phyloP scores from a whole-genome alignment of 2,888 invertebrate genomes.

The Idaea biselata region DNA sequence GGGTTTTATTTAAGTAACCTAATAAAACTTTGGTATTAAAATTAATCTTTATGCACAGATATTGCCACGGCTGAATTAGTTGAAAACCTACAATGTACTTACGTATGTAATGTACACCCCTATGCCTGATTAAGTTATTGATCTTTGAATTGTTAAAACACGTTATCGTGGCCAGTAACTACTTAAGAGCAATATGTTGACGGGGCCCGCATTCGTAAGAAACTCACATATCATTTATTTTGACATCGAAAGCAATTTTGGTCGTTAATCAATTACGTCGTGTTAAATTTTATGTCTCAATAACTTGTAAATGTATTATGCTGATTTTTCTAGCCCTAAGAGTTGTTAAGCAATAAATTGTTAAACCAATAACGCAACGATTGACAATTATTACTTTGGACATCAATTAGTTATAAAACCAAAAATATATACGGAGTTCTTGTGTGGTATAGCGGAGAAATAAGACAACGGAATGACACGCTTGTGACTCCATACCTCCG shows the following conservation, averaged over 20 bases:
- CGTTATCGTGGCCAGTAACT: conserved; percentile 37
- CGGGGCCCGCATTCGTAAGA: conserved; percentile 67
- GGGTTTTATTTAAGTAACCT: too few species aligned
- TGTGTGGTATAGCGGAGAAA: neutral
- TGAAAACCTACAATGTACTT: neutral
- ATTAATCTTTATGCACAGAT: too few species aligned
- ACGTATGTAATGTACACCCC: conserved; percentile 50
- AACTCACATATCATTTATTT: conserved; percentile 73
- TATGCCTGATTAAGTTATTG: conserved; percentile 53
- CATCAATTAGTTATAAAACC: neutral
- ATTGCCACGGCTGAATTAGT: too few species aligned
- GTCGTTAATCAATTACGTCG: conserved; percentile 63
- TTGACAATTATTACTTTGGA: conserved; percentile 3
- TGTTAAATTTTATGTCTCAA: conserved; percentile 66
- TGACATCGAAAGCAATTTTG: conserved; percentile 63
- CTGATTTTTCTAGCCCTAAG: neutral
- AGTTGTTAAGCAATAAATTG: conserved; percentile 3
- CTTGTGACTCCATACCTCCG: neutral
- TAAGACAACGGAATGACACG: neutral
- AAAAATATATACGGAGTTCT: neutral
- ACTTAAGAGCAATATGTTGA: conserved; percentile 29
- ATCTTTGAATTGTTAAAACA: conserved; percentile 62
- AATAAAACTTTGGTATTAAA: too few species aligned
- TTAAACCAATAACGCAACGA: neutral
- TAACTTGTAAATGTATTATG: conserved; percentile 28